Base-by-base conservation (phyloP, 2,113 vertebrate genomes). In the Odontophorus gujanensis region DNA sequence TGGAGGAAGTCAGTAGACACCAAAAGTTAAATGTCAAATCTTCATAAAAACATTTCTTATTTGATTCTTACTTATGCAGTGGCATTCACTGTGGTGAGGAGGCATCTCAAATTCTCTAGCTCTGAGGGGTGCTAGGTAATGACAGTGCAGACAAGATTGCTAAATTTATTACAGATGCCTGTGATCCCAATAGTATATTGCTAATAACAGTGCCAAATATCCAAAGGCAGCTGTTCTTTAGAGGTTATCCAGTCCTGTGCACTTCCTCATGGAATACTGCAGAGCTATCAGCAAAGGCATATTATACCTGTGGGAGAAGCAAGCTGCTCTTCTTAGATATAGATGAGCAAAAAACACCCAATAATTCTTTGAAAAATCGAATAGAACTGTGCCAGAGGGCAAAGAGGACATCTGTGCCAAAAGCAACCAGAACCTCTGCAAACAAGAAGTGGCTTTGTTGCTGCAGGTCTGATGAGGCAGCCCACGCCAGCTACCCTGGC, bases 121-220 rank as follows among this genome's bases (percentile, higher is more conserved):
- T 93, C 91, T 83, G 68, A 93, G 93, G 89, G 75, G 85, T 94
- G 84, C 94, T 90, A 87, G 89, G 9, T 92, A 95, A 82, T 2
- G 6, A 85, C 87, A 96, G 79, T 36, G 45, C 85, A 93, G 95
- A 89, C 93, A 97, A 95, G 95, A 90, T 11, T 67, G 89, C 94
- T 97, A 91, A 95, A 96, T 96, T 92, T 95, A 97, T 96, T 97
- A 83, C 87, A 82, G 89, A 26, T 94, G 87, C 59, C 82, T 93
- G 47, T 43, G 93, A 95, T 97, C 95, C 94, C 94, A 91, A 91
- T 92, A 92, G 95, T 96, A 95, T 95, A 97, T 95, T 87, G 94
- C 93, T 96, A 96, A 96, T 90, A 96, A 78, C 92, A 78, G 93
- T 92, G 87, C 93, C 94, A 96, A 96, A 95, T 95, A 95, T 89